These are phyloP conservation scores for Entomobrya multifasciata DNA, from an alignment of 2,888 invertebrate genomes.

Conservation along the genomic window DNA sequence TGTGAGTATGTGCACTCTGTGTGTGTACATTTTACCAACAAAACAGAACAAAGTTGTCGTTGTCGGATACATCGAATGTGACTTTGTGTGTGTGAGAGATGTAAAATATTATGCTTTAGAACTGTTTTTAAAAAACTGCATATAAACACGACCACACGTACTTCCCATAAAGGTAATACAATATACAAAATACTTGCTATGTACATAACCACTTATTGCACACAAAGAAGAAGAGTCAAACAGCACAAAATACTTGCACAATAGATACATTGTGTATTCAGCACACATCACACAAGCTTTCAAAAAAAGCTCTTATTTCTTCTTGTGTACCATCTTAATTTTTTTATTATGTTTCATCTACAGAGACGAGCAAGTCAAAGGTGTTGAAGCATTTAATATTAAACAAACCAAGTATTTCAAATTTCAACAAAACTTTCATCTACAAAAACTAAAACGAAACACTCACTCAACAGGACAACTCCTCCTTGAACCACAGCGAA, in stretches of 20 bases:
- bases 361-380: conserved; percentile 17
- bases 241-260: conserved; percentile 11
- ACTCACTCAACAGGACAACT: neutral
- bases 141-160: conserved; percentile 51
- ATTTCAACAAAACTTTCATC: conserved; percentile 12
- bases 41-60: conserved; percentile 10
- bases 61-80: neutral
- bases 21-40: neutral
- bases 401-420: neutral
- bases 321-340: conserved; percentile 44
- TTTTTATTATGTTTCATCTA: conserved; percentile 7
- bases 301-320: conserved; percentile 23
- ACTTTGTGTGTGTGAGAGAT: conserved; percentile 1
- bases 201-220: neutral
- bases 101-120: conserved; percentile 19
- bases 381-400: conserved; percentile 45
- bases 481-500: neutral
- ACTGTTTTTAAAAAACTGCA: conserved; percentile 28
- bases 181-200: neutral
- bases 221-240: neutral
- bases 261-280: conserved; percentile 21
- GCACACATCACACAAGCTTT: neutral
- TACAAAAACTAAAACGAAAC: conserved; percentile 10
- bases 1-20: neutral
- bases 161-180: conserved; percentile 9